These are phyloP conservation scores for Neoscelio sp. DNA, from an alignment of 2,888 invertebrate species.

Conservation along the genomic window DNA sequence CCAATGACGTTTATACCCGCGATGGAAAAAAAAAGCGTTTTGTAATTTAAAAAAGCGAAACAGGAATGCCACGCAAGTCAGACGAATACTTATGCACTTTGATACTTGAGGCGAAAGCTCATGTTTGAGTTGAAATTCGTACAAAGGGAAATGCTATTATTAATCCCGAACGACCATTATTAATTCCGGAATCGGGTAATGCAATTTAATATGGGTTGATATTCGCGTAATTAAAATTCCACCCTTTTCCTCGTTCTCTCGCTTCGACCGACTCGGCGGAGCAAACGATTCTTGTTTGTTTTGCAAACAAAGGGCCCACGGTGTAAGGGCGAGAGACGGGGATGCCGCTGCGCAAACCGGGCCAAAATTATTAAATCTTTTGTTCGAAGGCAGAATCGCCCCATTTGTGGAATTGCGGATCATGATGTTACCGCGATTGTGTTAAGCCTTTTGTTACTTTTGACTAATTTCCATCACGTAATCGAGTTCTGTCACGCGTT, in stretches of 20 bases:
- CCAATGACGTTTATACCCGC: too few relatives aligned
- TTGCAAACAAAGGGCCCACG: slow-evolving; percentile 80
- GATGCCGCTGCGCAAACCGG: slow-evolving; percentile 67
- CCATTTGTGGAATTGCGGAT: slow-evolving; percentile 82
- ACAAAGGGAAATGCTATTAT: slow-evolving; percentile 56
- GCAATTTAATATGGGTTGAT: slow-evolving; percentile 77
- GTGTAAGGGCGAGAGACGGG: slow-evolving; percentile 67
- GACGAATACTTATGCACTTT: slow-evolving; percentile 12
- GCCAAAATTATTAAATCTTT: slow-evolving; percentile 82
- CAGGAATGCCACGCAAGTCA: slow-evolving; percentile 5
- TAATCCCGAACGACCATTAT: slow-evolving; percentile 65
- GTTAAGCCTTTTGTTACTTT: slow-evolving; percentile 79
- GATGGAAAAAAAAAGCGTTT: neutral
- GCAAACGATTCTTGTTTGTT: slow-evolving; percentile 83
- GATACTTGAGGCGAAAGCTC: slow-evolving; percentile 49
- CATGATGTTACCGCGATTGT: slow-evolving; percentile 81
- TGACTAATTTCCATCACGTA: slow-evolving; percentile 80
- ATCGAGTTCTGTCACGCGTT: slow-evolving; percentile 74
- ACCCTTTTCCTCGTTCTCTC: slow-evolving; percentile 69
- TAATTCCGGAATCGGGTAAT: slow-evolving; percentile 74
- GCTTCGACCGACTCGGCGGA: slow-evolving; percentile 71
- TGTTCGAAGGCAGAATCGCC: slow-evolving; percentile 81
- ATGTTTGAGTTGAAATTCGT: slow-evolving; percentile 57
- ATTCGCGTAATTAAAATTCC: slow-evolving; percentile 82
- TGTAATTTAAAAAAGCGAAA: neutral